Base-by-base conservation (phyloP, 2,888 invertebrate genomes). In the Heliconius aoede region DNA sequence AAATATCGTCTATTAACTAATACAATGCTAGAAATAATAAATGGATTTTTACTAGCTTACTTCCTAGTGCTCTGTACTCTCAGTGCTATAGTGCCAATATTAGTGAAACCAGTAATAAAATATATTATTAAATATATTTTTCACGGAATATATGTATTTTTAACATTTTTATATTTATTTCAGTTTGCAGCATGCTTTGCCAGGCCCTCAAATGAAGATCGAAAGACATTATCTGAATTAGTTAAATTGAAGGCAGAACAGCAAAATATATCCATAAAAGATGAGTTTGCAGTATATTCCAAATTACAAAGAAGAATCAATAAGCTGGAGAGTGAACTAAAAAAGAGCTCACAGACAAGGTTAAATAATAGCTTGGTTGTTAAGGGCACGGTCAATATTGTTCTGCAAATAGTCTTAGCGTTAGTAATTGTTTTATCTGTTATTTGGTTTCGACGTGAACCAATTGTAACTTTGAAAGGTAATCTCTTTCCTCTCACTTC, bases 231-330 rank as follows among this genome's bases (percentile, higher is more conserved):
- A 84, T 82, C 84, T 9, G 89, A 95, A 84, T 89, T 95, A 60
- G 68, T 87, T 55, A 86, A 88, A 81, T 86, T 95, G 4, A 95
- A 93, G 84, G 83, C 84, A 3, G 91, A 95, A 81, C 95, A 95
- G 82, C 90, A 91, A 74, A 80, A 84, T 13, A 86, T 95, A 77
- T 95, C 94, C 13, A 95, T 95, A 90, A 95, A 95, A 78, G 95
- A 95, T 80, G 93, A 95, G 81, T 96, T 96, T 88, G 95, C 95
- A 9, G 93, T 95, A 55, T 95, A 95, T 85, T 95, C 95, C 2
- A 95, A 95, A 86, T 80, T 95, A 55, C 96, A 96, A 84, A 88
- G 96, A 64, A 95, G 91, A 86, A 95, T 96, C 30, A 95, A 94
- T 80, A 92, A 88, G 81, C 84, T 95, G n/a, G 95, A 95, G 83